These are phyloP conservation scores for Sarcophaga subvicina DNA, from an alignment of 2,888 invertebrate species.

Conservation along the genomic window DNA sequence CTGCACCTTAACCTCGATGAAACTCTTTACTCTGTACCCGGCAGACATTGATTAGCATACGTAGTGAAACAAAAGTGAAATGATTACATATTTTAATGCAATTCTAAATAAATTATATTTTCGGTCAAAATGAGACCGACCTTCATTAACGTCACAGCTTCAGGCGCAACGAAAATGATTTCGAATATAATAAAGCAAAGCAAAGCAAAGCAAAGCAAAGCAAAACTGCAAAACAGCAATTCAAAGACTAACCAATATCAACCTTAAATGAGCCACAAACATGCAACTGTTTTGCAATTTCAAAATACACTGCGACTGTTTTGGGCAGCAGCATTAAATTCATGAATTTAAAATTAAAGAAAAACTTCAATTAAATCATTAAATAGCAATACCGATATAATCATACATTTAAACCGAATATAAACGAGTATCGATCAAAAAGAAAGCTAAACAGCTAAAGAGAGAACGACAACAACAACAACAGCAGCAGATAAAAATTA, in stretches of 20 bases:
- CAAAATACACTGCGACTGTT: conserved; percentile 31
- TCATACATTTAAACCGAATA: conserved; percentile 46
- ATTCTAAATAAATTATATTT: conserved; percentile 57
- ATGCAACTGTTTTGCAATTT: conserved; percentile 61
- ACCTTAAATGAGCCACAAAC: conserved; percentile 54
- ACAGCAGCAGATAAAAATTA: not conserved
- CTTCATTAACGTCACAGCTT: conserved; percentile 59
- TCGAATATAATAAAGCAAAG: conserved; percentile 12
- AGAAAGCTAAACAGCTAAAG: not conserved
- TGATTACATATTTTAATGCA: conserved; percentile 53
- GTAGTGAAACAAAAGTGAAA: conserved; percentile 34
- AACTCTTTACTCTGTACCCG: conserved; percentile 7
- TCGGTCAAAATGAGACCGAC: conserved; percentile 56
- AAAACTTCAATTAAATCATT: conserved; percentile 71
- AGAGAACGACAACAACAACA: conserved; percentile 5
- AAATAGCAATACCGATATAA: conserved; percentile 58
- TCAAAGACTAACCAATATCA: not conserved
- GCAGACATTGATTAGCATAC: conserved; percentile 70
- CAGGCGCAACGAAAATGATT: conserved; percentile 2
- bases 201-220: not conserved
- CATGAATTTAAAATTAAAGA: conserved; percentile 17
- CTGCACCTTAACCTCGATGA: not conserved
- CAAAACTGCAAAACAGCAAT: not conserved
- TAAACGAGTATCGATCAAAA: conserved; percentile 51
- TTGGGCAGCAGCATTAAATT: not conserved